These are phyloP conservation scores for Drosophila erecta DNA, from an alignment of 1,140 invertebrate genomes.

Conservation along the genomic window DNA sequence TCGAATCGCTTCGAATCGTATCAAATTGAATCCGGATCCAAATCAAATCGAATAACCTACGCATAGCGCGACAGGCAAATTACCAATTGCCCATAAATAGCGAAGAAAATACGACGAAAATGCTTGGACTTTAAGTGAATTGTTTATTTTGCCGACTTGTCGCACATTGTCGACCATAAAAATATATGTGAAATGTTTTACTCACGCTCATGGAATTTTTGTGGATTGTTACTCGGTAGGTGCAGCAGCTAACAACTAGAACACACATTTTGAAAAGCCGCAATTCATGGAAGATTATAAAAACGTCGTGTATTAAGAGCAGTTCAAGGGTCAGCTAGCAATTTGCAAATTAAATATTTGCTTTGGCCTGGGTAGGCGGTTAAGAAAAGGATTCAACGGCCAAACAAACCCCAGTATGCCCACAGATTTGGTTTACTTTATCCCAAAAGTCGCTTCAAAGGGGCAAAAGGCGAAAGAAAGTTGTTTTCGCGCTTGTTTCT, in stretches of 20 bases:
- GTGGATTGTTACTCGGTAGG: slow-evolving; percentile 41
- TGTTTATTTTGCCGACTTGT: slow-evolving; percentile 9
- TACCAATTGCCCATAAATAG: slow-evolving; percentile 1
- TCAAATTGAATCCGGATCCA: slow-evolving; percentile 21
- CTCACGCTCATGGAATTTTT: slow-evolving; percentile 38
- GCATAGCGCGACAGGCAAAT: slow-evolving; percentile 1
- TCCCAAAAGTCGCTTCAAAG: slow-evolving; percentile 14
- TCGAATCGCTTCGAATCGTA: slow-evolving; percentile 5
- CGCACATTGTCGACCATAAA: neutral
- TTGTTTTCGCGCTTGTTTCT: neutral
- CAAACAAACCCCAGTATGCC: slow-evolving; percentile 20
- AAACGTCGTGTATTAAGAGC: too few species aligned
- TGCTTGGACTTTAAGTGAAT: slow-evolving; percentile 1
- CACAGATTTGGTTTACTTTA: slow-evolving; percentile 31
- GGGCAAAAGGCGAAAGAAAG: neutral
- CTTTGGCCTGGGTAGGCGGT: neutral
- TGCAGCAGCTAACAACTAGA: neutral
- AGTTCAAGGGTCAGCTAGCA: slow-evolving; percentile 20
- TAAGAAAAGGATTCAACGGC: slow-evolving; percentile 10
- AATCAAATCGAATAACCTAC: slow-evolving; percentile 14
- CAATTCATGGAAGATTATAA: neutral
- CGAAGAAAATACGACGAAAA: neutral
- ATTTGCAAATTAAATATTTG: slow-evolving; percentile 42
- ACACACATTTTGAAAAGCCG: neutral
- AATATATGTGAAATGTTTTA: slow-evolving; percentile 45